Evolutionary conservation across 2,888 invertebrate species (phyloP).

Genomic region (Periphyllus acericola): DNA sequence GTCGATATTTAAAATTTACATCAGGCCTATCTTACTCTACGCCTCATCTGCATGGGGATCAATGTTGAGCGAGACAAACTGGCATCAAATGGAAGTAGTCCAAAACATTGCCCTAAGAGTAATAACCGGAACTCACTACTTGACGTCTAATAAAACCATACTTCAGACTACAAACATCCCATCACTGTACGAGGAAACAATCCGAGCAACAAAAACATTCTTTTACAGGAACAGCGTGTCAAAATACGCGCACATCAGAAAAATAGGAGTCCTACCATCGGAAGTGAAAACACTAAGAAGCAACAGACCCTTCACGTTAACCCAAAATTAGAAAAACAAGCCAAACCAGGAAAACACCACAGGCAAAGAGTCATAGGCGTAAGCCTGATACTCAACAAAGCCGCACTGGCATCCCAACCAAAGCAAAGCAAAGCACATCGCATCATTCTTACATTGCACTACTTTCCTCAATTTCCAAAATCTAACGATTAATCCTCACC

Average conservation of each 20-base stretch:
- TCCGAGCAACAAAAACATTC: not conserved
- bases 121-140: not conserved
- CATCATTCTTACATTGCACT: too few species aligned
- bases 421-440: slow-evolving; percentile 1
- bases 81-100: too few species aligned
- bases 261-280: not conserved
- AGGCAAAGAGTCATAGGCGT: not conserved
- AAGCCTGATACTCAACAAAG: not conserved
- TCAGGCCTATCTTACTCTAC: too few species aligned
- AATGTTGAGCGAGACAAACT: too few species aligned
- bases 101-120: not conserved
- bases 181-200: not conserved
- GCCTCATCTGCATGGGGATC: too few species aligned
- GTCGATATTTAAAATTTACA: too few species aligned
- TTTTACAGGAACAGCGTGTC: not conserved
- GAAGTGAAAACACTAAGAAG: not conserved
- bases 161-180: not conserved
- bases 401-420: not conserved
- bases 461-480: too few species aligned
- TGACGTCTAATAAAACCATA: not conserved
- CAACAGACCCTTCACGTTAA: not conserved
- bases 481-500: too few species aligned
- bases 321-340: not conserved
- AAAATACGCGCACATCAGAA: not conserved
- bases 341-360: not conserved